These are phyloP conservation scores for Trichacis sp. DNA, from an alignment of 2,888 invertebrate genomes.

Conservation along the genomic window DNA sequence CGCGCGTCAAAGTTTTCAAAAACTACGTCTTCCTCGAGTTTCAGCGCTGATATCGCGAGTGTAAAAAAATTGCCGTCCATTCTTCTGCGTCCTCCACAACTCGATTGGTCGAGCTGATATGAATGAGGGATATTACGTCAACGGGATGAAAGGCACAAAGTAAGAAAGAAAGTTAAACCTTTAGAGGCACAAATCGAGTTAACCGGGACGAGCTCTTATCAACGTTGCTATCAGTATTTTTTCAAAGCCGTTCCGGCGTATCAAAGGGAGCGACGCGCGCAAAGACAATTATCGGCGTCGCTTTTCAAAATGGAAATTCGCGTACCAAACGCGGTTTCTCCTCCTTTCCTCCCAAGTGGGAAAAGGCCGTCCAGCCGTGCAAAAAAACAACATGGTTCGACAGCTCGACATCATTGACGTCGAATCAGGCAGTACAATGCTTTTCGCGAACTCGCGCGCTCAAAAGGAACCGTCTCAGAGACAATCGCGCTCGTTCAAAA, in stretches of 20 bases:
- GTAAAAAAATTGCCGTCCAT: constrained; percentile 45
- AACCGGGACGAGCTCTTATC: constrained; percentile 7
- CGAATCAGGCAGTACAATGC: constrained; percentile 56
- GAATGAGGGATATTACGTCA: constrained; percentile 19
- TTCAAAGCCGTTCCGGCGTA: constrained; percentile 47
- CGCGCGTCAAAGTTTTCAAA: too few relatives aligned
- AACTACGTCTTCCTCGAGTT: too few relatives aligned
- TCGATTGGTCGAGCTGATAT: constrained; percentile 23
- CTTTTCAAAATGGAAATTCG: neutral
- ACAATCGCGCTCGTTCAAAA: constrained; percentile 11
- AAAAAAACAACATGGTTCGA: constrained; percentile 40
- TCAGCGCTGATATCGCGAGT: neutral
- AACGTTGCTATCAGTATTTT: constrained; percentile 9
- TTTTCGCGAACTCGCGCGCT: constrained; percentile 34
- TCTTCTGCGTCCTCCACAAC: constrained; percentile 45
- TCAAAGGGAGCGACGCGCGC: constrained; percentile 48
- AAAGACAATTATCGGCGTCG: neutral
- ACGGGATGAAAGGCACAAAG: constrained; percentile 62
- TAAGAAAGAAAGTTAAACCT: constrained; percentile 50
- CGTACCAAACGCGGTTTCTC: neutral
- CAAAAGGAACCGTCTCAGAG: neutral
- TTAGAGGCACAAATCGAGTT: constrained; percentile 29
- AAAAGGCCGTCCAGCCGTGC: constrained; percentile 2
- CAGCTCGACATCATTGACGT: constrained; percentile 55
- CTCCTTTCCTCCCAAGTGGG: neutral